A percentile compares a stretch with the other conserved stretches of the same genome.
phyloP scores from a whole-genome alignment of 2,888 invertebrate genomes.

The Pinctada fucata region DNA sequence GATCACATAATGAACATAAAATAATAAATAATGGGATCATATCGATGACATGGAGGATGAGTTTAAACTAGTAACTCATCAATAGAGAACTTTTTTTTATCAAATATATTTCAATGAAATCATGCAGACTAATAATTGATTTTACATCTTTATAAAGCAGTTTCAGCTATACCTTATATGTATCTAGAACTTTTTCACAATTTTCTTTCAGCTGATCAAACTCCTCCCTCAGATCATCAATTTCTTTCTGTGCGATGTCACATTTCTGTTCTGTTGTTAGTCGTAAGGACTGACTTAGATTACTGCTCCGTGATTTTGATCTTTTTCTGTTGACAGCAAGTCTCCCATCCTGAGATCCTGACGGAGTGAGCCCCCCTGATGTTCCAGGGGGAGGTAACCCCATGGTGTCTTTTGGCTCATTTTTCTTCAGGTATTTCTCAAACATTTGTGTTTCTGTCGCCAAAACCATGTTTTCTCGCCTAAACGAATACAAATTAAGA shows the following conservation, averaged over 20 bases:
- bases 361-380: conserved; percentile 55
- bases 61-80: no score
- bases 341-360: conserved; percentile 63
- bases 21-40: no score
- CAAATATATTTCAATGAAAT: no score
- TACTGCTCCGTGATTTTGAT: conserved; percentile 73
- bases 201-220: conserved; percentile 73
- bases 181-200: conserved; percentile 75
- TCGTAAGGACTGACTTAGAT: conserved; percentile 70
- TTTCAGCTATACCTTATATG: conserved; percentile 66
- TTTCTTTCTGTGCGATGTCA: conserved; percentile 76
- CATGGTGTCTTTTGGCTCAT: conserved; percentile 70
- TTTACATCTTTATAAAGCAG: no score
- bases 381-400: conserved; percentile 34
- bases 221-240: conserved; percentile 75
- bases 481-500: conserved; percentile 41
- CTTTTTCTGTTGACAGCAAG: conserved; percentile 67
- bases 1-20: no score
- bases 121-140: no score
- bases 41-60: no score
- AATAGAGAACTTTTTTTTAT: no score
- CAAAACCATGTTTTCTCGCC: conserved; percentile 75
- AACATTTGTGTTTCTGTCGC: conserved; percentile 76
- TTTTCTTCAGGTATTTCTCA: conserved; percentile 75
- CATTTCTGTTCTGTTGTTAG: conserved; percentile 76